These are phyloP conservation scores for Ptychoptera albimana DNA, from an alignment of 2,888 invertebrate species.

Conservation along the genomic window DNA sequence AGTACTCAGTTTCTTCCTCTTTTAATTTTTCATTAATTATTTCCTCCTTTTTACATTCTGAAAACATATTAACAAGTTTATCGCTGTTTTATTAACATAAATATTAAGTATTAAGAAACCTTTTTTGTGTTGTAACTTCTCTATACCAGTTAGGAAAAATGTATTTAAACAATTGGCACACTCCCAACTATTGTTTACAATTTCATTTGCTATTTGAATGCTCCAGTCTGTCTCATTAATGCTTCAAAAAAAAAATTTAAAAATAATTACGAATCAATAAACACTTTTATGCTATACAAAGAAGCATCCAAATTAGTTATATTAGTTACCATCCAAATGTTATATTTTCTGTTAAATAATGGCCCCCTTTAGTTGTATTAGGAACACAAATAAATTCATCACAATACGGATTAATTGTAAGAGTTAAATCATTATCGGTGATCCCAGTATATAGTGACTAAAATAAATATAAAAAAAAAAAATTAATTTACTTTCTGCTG, in stretches of 20 bases:
- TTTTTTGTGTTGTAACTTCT: slow-evolving; percentile 54
- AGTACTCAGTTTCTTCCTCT: slow-evolving; percentile 19
- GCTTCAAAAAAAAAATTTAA: slow-evolving; percentile 33
- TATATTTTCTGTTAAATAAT: slow-evolving; percentile 64
- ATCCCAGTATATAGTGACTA: slow-evolving; percentile 12
- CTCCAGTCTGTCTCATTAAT: slow-evolving; percentile 54
- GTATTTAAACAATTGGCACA: slow-evolving; percentile 53
- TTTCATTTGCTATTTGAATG: slow-evolving; percentile 40
- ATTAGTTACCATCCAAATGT: slow-evolving; percentile 52
- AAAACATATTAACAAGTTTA: slow-evolving; percentile 2
- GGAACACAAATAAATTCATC: slow-evolving; percentile 39
- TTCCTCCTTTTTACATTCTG: slow-evolving; percentile 11
- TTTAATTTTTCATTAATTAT: not conserved
- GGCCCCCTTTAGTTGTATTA: slow-evolving; percentile 65
- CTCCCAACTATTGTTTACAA: slow-evolving; percentile 46
- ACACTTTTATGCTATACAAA: too few relatives aligned
- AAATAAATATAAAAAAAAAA: not conserved
- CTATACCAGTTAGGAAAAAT: slow-evolving; percentile 43
- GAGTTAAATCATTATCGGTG: slow-evolving; percentile 4
- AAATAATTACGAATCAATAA: not conserved
- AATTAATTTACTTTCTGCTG: slow-evolving; percentile 13
- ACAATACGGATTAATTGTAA: slow-evolving; percentile 56
- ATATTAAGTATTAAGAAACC: slow-evolving; percentile 5
- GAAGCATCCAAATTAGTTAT: slow-evolving; percentile 4
- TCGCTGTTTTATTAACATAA: slow-evolving; percentile 3